Base-by-base conservation (phyloP, 2,888 invertebrate species). In the Prosapia bicincta region DNA sequence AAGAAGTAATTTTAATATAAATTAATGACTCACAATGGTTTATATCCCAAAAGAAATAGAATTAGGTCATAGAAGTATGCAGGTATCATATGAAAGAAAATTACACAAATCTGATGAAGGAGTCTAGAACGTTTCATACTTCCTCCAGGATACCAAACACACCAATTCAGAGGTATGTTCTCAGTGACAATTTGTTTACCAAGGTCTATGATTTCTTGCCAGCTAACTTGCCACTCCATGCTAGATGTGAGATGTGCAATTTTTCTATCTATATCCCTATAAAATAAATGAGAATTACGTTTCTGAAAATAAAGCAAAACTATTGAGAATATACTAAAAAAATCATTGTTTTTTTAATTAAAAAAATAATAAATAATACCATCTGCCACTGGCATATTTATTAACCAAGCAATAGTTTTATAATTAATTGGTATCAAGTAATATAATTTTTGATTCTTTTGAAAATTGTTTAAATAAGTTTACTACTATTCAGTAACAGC, bases 31-130 rank as follows among this genome's bases (percentile, higher is more conserved):
- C 86, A 95, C 95, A 95, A 88, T 79, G 97, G 96, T 82, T 96
- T 95, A 83, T 95, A 91, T 70, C 98, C 97, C 0, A 94, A 86
- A 66, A 96, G 86, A 82, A 91, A 89, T 38, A 95, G 89, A 0
- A 96, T 84, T 0, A 90, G 85, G 83, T 99, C 99, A 30, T 96
- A 88, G 69, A 97, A 84, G 76, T 96, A 88, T 0, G 98, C 98
- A 0, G 98, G 98, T 69, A 97, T 84, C 88, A 94, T 91, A 85
- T 99, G 99, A 85, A 96, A 96, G 75, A 98, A 87, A 73, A 96
- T 85, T 79, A 94, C 90, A 84, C 94, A 95, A 78, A 96, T 88
- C 82, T 92, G 92, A 85, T 98, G 96, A 75, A 92, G 82, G 3
- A 92, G 83, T 43, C 92, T 89, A 69, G 90, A 92, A 79, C 89